Evolutionary conservation across 2,113 vertebrate species (phyloP).

Genomic region (Megaleporinus macrocephalus): DNA sequence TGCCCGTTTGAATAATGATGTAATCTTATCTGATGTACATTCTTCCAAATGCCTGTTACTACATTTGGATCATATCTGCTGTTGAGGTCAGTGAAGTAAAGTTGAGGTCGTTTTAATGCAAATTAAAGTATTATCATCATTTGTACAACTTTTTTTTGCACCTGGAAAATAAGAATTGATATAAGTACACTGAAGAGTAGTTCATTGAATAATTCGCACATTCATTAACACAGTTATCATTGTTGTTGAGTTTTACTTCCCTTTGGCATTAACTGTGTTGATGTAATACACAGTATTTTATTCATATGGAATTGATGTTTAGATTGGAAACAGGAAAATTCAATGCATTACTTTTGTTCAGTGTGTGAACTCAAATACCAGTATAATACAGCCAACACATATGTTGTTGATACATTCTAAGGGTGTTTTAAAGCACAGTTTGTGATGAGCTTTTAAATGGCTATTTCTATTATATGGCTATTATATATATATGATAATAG

Average conservation of each 20-base stretch:
- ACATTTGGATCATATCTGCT: background rate
- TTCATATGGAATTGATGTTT: background rate
- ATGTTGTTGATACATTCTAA: background rate
- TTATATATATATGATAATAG: background rate
- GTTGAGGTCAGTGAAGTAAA: background rate
- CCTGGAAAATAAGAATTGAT: no score
- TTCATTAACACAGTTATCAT: background rate
- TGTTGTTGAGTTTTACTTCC: background rate
- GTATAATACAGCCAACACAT: background rate
- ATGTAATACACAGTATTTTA: background rate
- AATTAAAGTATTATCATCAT: background rate
- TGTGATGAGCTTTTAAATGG: background rate
- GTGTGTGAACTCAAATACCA: background rate
- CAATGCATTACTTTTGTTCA: background rate
- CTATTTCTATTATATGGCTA: no score
- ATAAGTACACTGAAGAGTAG: background rate
- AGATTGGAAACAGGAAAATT: background rate
- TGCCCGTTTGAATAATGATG: background rate
- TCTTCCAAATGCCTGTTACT: background rate
- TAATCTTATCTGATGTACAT: background rate
- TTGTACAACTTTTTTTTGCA: background rate
- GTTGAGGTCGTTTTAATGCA: background rate
- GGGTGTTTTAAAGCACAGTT: constrained; percentile 5
- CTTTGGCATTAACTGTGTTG: background rate
- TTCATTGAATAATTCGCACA: background rate